A percentile compares a stretch with the other conserved stretches of the same genome.
Evolutionary conservation across 1,140 invertebrate genomes (phyloP).

Genomic region (Drosophila fuyamai): DNA sequence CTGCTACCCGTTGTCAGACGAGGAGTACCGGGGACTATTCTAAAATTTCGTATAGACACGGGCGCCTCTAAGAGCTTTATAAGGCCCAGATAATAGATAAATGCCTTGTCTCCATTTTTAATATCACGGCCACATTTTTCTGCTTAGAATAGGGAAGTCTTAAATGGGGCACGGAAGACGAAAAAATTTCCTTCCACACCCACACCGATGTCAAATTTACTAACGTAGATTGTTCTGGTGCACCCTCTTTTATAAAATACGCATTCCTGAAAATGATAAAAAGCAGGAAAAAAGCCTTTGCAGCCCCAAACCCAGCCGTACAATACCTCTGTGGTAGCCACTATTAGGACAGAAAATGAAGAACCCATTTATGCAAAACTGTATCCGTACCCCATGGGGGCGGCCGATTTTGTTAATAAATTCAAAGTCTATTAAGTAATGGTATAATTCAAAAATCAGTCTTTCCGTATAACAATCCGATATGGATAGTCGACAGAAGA

Average conservation of each 20-base stretch:
- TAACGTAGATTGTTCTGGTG: slow-evolving; percentile 12
- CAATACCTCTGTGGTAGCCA: too few species aligned
- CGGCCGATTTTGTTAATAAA: slow-evolving; percentile 8
- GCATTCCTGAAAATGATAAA: not conserved
- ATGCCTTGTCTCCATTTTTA: slow-evolving; percentile 6
- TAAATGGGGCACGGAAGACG: slow-evolving; percentile 4
- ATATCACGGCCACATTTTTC: not conserved
- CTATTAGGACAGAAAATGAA: too few species aligned
- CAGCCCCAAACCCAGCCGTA: too few species aligned
- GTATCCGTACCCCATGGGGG: too few species aligned
- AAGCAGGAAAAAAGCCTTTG: too few species aligned
- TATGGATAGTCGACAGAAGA: not conserved
- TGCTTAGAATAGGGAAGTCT: not conserved
- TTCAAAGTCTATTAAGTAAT: not conserved
- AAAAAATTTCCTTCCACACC: slow-evolving; percentile 12
- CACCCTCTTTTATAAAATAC: too few species aligned
- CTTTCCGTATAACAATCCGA: slow-evolving; percentile 7
- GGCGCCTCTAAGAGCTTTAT: too few species aligned
- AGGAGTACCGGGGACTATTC: not conserved
- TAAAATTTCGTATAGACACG: slow-evolving; percentile 6
- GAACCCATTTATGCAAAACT: too few species aligned
- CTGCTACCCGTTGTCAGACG: slow-evolving; percentile 3
- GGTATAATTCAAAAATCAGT: slow-evolving; percentile 1
- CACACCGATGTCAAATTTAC: slow-evolving; percentile 12
- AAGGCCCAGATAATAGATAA: not conserved